phyloP scores from a whole-genome alignment of 2,113 vertebrate genomes.

The Gymnocephalus cernua region DNA sequence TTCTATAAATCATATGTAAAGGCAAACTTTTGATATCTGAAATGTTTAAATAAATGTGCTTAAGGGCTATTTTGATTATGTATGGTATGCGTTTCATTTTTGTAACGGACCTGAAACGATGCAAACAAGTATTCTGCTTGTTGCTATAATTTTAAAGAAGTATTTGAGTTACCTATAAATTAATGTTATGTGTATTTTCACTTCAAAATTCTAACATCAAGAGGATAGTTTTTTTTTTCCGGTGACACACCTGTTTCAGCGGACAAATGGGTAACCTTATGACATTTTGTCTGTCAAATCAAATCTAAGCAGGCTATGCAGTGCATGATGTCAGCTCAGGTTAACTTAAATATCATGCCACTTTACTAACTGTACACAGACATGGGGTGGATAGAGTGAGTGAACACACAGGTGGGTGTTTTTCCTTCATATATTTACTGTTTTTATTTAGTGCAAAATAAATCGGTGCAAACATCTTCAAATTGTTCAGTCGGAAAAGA shows the following conservation, averaged over 20 bases:
- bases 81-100: background rate
- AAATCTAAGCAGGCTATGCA: background rate
- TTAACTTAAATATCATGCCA: background rate
- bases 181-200: background rate
- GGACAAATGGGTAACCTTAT: background rate
- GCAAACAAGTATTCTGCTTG: background rate
- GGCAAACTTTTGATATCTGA: slow-evolving; percentile 4
- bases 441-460: slow-evolving; percentile 16
- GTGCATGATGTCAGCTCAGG: background rate
- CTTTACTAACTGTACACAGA: background rate
- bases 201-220: slow-evolving; percentile 1
- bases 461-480: background rate
- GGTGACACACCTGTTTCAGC: background rate
- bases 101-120: background rate
- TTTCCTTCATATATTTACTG: slow-evolving; percentile 12
- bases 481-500: background rate
- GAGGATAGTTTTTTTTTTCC: background rate
- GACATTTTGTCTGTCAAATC: background rate
- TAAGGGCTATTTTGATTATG: background rate
- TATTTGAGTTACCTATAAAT: background rate
- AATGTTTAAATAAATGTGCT: background rate
- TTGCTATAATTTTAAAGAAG: background rate
- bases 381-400: background rate
- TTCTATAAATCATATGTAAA: background rate
- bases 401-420: background rate